These are phyloP conservation scores for Paguma larvata DNA, from an alignment of 2,797 vertebrate genomes.

Conservation along the genomic window DNA sequence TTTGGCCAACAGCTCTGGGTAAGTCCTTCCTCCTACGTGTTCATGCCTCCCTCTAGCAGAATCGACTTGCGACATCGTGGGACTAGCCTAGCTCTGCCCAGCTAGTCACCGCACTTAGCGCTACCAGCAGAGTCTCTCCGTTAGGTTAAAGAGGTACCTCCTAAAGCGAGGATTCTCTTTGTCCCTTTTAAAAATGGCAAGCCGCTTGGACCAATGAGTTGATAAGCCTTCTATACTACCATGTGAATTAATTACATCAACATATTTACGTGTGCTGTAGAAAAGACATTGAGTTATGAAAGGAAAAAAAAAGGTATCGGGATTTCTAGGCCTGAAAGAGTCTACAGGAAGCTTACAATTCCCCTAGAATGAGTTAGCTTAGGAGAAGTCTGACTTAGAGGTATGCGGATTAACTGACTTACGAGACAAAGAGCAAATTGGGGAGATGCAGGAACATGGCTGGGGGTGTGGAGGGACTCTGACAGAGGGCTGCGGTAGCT, in stretches of 20 bases:
- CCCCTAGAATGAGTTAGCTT: not conserved
- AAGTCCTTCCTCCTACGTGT: not conserved
- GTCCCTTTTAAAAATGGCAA: not conserved
- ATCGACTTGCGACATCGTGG: too few relatives aligned
- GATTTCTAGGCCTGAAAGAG: not conserved
- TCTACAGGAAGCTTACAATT: not conserved
- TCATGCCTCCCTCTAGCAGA: too few relatives aligned
- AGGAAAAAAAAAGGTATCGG: not conserved
- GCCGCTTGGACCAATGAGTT: too few relatives aligned
- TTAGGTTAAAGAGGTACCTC: not conserved
- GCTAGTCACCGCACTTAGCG: not conserved
- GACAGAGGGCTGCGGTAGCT: not conserved
- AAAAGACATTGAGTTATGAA: too few relatives aligned
- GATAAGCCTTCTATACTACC: not conserved
- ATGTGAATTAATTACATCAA: not conserved
- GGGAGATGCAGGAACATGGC: not conserved
- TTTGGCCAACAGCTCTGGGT: not conserved
- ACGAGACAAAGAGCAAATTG: not conserved
- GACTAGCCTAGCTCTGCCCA: not conserved
- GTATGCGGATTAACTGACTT: not conserved
- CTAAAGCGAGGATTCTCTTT: not conserved
- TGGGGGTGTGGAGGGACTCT: not conserved
- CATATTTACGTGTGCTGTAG: too few relatives aligned
- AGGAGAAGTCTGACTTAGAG: not conserved
- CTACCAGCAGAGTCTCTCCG: not conserved